Base-by-base conservation (phyloP, 1,140 invertebrate genomes). In the Andrena cerasifolii region DNA sequence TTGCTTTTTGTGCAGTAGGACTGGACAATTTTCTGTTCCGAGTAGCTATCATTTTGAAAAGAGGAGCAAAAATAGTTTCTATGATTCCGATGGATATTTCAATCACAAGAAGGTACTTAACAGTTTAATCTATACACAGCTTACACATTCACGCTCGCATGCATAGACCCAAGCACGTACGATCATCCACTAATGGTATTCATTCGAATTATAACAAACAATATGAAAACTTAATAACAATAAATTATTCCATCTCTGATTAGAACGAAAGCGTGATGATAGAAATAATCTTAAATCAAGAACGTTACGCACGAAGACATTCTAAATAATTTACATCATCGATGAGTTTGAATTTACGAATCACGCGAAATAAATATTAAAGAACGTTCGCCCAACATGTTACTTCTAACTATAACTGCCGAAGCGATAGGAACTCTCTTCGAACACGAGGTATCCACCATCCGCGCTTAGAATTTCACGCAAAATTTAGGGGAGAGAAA, bases 181-280 rank as follows among this genome's bases (percentile, higher is more conserved):
- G 54, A 33, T 49, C 36, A 74, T 51, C 12, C 33, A 47, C 56
- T 45, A 40, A 12, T 24, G 18, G 33, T 54, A 80, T 56, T 28
- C 26, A 59, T 56, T 83, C 36, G 65, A 66, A 78, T 58, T 74
- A 40, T 49, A 73, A 74, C 26, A 24, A 83, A 79, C 70, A 83
- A 80, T 40, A 80, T 43, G 24, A 65, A 61, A 76, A 76, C n/a
- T 51, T 65, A 45, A 21, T 54, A 68, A 74, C 67, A 83, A 83
- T 78, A 83, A 81, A 83, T n/a, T 83, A 81, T 81, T 54, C 16
- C n/a, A 53, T 54, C 54, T n/a, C 47, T 12, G 24, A n/a, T 68
- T 26, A 79, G 49, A 83, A 67, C 56, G 26, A 65, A 43, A 66
- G 63, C 16, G 66, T 56, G 75, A 74, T 26, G 51, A 14, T 47